A percentile compares a stretch with the other conserved stretches of the same genome.
Conservation (phyloP, 2,888 invertebrate species). For the Caenorhabditis sp. region DNA sequence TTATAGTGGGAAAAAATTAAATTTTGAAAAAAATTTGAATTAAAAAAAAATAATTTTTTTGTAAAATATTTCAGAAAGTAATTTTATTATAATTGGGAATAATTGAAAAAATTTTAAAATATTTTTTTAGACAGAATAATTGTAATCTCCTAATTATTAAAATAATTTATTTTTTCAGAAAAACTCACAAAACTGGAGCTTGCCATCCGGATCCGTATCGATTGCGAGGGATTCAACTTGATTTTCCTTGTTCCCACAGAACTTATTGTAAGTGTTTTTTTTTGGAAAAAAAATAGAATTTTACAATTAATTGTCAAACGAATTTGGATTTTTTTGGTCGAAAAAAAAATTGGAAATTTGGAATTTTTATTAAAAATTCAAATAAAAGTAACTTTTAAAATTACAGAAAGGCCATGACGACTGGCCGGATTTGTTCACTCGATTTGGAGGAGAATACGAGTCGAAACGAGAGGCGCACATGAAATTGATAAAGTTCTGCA, state of each 20-base stretch:
- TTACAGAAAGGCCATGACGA: conserved; percentile 5
- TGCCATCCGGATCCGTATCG: conserved; percentile 12
- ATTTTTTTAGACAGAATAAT: no score
- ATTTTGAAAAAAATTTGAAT: no score
- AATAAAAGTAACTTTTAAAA: no score
- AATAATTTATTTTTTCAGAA: no score
- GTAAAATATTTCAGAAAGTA: no score
- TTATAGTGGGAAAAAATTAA: no score
- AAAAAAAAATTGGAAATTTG: no score
- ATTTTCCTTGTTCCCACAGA: conserved; percentile 14
- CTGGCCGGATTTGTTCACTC: not conserved
- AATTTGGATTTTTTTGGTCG: not conserved
- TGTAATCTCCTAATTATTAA: no score
- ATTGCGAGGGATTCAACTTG: not conserved
- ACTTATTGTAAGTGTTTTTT: conserved; percentile 3
- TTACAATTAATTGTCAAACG: not conserved
- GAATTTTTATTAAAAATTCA: no score
- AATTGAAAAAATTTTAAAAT: no score
- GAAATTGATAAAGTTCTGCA: not conserved
- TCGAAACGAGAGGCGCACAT: not conserved
- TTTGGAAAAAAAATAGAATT: not conserved
- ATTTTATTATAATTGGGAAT: no score
- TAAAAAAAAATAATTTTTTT: no score
- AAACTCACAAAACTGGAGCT: conserved; percentile 1
- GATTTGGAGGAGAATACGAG: not conserved